Base-by-base conservation (phyloP, 2,797 vertebrate genomes). In the Triplophysa bombifrons region DNA sequence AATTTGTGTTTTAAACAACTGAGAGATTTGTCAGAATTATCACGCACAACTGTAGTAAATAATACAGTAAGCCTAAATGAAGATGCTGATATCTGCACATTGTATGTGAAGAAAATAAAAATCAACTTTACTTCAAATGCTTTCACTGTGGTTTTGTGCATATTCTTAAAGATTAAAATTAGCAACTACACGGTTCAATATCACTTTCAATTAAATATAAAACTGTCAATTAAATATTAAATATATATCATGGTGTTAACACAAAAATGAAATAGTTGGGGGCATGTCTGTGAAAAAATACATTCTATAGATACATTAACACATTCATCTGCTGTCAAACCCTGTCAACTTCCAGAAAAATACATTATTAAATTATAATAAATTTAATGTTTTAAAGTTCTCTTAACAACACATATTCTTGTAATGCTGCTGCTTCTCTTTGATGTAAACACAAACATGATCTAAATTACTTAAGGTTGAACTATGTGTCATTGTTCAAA, bases 21-120 rank as follows among this genome's bases (percentile, higher is more conserved):
- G 55, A 2, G 25, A 41, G 71, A 4, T 46, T 44, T 48, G 30
- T 69, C 19, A 34, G 7, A 61, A 70, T 14, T 61, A 70, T 63
- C 41, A 25, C 48, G 64, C 51, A 58, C 25, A 48, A 27, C 48
- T 13, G 19, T 38, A 20, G 46, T 34, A 34, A 34, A 63, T 38
- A 38, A 8, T 19, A 30, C 27, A 76, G 20, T 34, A 7, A 3
- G 34, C 34, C 34, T 20, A 38, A 48, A 55, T 27, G 3, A 51
- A 64, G 22, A 72, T 78, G 55, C 34, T 56, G 51, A 58, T 16
- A 46, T 76, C 34, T 60, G 41, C 16, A 58, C 48, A 61, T 63
- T 16, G 25, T 78, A 50, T 51, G 13, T 41, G 1, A 78, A 41
- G 34, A 34, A 3, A 76, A 76, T 76, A 77, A 77, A 76, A 12